Evolutionary conservation across 2,888 invertebrate species (phyloP).

Genomic region (Scrobipalpa costella): DNA sequence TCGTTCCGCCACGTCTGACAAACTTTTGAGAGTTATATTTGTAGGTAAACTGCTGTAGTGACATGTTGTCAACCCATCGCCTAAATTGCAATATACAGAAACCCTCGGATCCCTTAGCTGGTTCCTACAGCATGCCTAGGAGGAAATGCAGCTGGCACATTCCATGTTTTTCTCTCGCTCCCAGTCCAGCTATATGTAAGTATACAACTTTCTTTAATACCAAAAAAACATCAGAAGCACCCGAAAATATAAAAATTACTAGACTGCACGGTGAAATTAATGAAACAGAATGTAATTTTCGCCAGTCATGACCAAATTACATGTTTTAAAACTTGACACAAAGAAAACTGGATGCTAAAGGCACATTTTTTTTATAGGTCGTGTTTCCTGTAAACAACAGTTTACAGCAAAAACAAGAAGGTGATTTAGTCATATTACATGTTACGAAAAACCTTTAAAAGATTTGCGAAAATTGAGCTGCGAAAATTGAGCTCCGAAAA

Average conservation of each 20-base stretch:
- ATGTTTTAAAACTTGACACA: not conserved
- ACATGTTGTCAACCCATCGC: too few relatives aligned
- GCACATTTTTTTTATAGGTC: conserved; percentile 17
- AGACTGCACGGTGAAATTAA: not conserved
- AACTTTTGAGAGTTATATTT: too few relatives aligned
- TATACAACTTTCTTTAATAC: not conserved
- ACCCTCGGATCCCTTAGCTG: too few relatives aligned
- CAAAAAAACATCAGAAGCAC: not conserved
- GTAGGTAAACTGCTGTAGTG: too few relatives aligned
- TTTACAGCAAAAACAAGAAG: conserved; percentile 9
- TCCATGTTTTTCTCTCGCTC: too few relatives aligned
- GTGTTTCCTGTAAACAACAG: conserved; percentile 13
- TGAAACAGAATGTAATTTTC: not conserved
- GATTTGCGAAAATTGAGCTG: not conserved
- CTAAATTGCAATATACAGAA: too few relatives aligned
- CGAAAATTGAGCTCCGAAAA: not conserved
- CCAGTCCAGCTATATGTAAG: too few relatives aligned
- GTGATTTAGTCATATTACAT: conserved; percentile 1
- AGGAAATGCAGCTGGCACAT: too few relatives aligned
- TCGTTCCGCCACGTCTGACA: too few relatives aligned
- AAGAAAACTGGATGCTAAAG: conserved; percentile 7
- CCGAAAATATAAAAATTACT: not conserved
- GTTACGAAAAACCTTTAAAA: not conserved
- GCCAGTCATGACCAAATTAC: not conserved
- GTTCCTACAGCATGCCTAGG: too few relatives aligned